Conservation (phyloP, 2,797 vertebrate genomes). For the Uromys caudimaculatus region DNA sequence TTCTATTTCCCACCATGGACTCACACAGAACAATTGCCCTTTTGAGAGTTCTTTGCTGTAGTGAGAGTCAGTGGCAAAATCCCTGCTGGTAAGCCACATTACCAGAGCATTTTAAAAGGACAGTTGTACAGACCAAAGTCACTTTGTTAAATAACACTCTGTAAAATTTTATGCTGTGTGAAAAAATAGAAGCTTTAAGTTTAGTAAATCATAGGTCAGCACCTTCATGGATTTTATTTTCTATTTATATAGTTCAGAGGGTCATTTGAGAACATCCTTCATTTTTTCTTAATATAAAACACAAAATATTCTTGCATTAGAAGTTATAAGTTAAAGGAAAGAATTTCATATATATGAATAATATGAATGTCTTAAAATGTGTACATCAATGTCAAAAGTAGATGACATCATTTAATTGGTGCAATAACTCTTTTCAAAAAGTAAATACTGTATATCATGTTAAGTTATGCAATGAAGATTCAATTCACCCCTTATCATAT, state of each 20-base stretch:
- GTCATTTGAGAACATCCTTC: background rate
- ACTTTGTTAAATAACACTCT: conserved; percentile 50
- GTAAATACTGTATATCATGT: background rate
- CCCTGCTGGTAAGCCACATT: conserved; percentile 32
- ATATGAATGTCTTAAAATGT: background rate
- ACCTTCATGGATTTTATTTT: background rate
- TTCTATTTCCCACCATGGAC: conserved; percentile 62
- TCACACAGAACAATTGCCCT: conserved; percentile 65
- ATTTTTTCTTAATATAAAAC: background rate
- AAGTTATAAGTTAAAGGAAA: background rate
- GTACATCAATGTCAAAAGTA: background rate
- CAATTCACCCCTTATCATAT: no score
- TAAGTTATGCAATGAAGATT: background rate
- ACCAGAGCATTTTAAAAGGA: conserved; percentile 64
- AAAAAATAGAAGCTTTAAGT: conserved; percentile 27
- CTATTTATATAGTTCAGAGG: background rate
- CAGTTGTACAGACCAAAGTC: conserved; percentile 15
- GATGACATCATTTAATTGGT: background rate
- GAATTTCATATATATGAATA: background rate
- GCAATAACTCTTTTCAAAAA: background rate
- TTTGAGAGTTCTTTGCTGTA: conserved; percentile 59
- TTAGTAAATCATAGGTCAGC: conserved; percentile 34
- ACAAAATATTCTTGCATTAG: background rate
- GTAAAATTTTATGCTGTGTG: background rate
- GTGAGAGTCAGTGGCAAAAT: background rate